Evolutionary conservation across 1,140 invertebrate genomes (phyloP), one percentile per base, ranked within the genome.

Genomic region (Zophobas atratus): DNA sequence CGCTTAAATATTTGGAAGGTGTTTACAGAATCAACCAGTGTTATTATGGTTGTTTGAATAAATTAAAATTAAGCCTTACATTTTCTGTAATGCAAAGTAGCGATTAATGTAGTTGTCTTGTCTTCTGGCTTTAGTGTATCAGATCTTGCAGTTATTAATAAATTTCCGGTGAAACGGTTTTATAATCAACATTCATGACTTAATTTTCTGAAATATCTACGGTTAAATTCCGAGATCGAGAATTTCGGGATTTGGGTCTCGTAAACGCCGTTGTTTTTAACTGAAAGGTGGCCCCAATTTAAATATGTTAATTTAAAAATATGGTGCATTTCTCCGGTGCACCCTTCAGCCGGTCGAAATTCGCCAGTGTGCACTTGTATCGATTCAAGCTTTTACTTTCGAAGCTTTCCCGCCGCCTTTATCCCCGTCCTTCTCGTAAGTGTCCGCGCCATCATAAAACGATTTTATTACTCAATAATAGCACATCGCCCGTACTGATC

Each of bases 401-500:
- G 38, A 41, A 39, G 60, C 60, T 67, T 67, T 39, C 57, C 60
- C 60, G 20, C 39, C 38, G 39, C 38, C 39, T 67, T 20, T 67
- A 67, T 43, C 60, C 60, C 43, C 60, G 60, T 67, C 39, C 60
- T 67, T 43, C 39, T 67, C 60, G 41, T 67, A 67, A 67, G 60
- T 43, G 60, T 67, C 60, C 60, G 60, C 60, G 39, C 60, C 60
- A 39, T 67, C 60, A 67, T 67, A 67, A 67, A 67, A 67, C 60
- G 60, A 67, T 67, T 67, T 67, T 67, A 67, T 67, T 67, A 67
- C 60, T 67, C 60, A 67, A 67, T 67, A 67, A 67, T 67, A 67
- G 60, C 60, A 67, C 60, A 67, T 67, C 60, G 60, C 43, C 60
- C 60, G 60, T 67, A 67, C 60, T 36, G 60, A 67, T 67, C 60